These are phyloP conservation scores for Dione vanillae DNA, from an alignment of 2,888 invertebrate genomes.

Conservation along the genomic window DNA sequence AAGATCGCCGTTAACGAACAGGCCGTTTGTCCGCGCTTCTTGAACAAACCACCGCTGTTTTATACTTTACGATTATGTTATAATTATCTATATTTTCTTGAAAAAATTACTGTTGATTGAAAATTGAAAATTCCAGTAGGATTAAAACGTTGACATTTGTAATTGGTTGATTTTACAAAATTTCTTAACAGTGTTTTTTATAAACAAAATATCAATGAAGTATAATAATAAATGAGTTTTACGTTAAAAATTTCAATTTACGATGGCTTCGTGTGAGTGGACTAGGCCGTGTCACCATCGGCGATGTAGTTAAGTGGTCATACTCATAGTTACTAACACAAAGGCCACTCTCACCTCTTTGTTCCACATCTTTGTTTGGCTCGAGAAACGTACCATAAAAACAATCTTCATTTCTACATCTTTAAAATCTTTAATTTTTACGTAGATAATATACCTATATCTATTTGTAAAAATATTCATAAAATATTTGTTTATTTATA, in stretches of 20 bases:
- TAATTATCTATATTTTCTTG: constrained; percentile 6
- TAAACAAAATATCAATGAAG: too few relatives aligned
- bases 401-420: constrained; percentile 47
- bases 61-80: constrained; percentile 23
- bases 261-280: constrained; percentile 37
- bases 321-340: constrained; percentile 72
- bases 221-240: too few relatives aligned
- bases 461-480: too few relatives aligned
- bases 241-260: constrained; percentile 16
- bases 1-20: constrained; percentile 66
- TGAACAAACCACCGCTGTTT: constrained; percentile 43
- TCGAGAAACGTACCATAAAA: constrained; percentile 70
- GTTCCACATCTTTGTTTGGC: constrained; percentile 81
- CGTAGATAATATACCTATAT: not conserved
- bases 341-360: constrained; percentile 80
- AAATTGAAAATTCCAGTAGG: too few relatives aligned
- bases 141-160: constrained; percentile 2
- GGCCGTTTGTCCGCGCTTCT: constrained; percentile 59
- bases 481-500: too few relatives aligned
- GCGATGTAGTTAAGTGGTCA: constrained; percentile 75
- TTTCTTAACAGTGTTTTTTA: not conserved
- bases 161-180: not conserved
- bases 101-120: too few relatives aligned
- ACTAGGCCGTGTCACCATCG: constrained; percentile 58
- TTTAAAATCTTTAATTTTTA: constrained; percentile 27